These are phyloP conservation scores for Zeuzera pyrina DNA, from an alignment of 2,888 invertebrate species.

Conservation along the genomic window DNA sequence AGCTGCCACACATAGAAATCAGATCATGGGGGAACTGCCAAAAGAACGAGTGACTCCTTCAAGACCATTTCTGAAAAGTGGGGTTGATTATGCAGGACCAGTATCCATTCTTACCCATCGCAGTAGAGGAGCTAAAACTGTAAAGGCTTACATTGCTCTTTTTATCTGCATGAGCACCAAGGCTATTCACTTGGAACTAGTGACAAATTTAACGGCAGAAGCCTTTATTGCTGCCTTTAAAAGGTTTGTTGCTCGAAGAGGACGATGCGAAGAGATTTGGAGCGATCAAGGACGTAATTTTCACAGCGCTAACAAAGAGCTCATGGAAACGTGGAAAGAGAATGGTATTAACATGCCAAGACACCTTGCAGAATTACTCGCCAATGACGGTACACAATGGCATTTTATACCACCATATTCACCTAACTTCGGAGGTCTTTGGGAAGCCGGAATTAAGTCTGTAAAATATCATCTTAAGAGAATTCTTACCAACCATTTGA, in stretches of 20 bases:
- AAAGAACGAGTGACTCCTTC: slow-evolving; percentile 14
- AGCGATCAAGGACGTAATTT: slow-evolving; percentile 17
- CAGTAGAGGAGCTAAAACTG: slow-evolving; percentile 16
- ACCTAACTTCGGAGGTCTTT: too few species aligned
- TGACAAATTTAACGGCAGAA: too few species aligned
- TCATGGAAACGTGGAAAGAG: slow-evolving; percentile 9
- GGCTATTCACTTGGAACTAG: too few species aligned
- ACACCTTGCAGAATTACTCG: slow-evolving; percentile 4
- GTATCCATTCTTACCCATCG: slow-evolving; percentile 14
- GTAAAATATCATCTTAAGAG: too few species aligned
- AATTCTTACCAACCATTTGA: too few species aligned
- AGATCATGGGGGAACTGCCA: slow-evolving; percentile 23
- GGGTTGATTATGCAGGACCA: too few species aligned
- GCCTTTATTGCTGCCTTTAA: too few species aligned
- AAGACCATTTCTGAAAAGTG: slow-evolving; percentile 16
- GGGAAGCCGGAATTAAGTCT: too few species aligned
- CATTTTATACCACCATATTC: too few species aligned
- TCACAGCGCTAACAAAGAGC: slow-evolving; percentile 13
- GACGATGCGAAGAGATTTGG: slow-evolving; percentile 13
- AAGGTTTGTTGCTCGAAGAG: too few species aligned
- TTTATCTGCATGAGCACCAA: slow-evolving; percentile 21
- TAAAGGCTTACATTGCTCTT: slow-evolving; percentile 19
- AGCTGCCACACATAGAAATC: slow-evolving; percentile 11
- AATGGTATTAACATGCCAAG: slow-evolving; percentile 1
- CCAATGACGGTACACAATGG: too few species aligned